phyloP scores from a whole-genome alignment of 1,140 invertebrate genomes.

The Yoshiicerus persimilis region DNA sequence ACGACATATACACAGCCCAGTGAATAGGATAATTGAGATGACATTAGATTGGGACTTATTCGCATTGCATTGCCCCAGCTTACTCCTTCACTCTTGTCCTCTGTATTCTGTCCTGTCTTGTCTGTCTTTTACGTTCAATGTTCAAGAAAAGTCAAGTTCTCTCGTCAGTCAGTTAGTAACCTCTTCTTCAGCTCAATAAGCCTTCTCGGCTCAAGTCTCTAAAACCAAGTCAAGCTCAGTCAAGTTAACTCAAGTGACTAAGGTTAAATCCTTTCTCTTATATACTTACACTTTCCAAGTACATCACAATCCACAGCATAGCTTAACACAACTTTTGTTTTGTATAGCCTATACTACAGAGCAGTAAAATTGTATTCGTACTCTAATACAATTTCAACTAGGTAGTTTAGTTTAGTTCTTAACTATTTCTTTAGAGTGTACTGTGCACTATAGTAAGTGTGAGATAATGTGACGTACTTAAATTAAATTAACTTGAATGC shows the following conservation, averaged over 20 bases:
- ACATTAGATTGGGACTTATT: conserved; percentile 40
- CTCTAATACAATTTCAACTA: background rate
- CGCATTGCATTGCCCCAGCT: conserved; percentile 20
- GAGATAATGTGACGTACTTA: background rate
- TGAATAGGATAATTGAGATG: conserved; percentile 42
- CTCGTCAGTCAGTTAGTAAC: conserved; percentile 18
- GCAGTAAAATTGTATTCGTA: too few species aligned
- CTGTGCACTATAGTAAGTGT: background rate
- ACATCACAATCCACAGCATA: background rate
- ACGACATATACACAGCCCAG: conserved; percentile 25
- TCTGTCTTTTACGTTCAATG: background rate
- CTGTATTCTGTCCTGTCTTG: background rate
- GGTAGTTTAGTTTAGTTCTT: background rate
- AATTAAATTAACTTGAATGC: background rate
- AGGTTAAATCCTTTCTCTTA: conserved; percentile 11
- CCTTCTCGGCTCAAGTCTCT: background rate
- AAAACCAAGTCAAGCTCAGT: conserved; percentile 4
- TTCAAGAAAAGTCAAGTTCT: conserved; percentile 13
- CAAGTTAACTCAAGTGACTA: conserved; percentile 9
- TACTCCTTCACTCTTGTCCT: background rate
- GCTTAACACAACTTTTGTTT: background rate
- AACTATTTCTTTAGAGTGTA: background rate
- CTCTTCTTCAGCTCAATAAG: conserved; percentile 19
- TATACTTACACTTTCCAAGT: background rate
- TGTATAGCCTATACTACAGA: background rate